phyloP scores from a whole-genome alignment of 2,888 invertebrate species.

The Stenolophus ochropezus region DNA sequence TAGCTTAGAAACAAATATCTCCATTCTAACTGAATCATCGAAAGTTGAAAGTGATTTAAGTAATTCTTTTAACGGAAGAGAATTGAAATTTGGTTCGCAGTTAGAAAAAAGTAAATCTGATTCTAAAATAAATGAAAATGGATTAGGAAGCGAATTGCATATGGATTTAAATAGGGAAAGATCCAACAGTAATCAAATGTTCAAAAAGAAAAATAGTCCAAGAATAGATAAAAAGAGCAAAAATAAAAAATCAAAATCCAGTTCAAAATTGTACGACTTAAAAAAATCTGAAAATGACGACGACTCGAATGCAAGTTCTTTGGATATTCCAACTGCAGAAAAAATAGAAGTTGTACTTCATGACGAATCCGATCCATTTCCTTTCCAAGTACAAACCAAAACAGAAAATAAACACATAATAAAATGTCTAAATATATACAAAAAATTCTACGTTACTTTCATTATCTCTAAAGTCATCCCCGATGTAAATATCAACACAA shows the following conservation, averaged over 20 bases:
- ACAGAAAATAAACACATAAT: conserved; percentile 71
- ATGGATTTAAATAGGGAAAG: conserved; percentile 69
- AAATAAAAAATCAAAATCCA: conserved; percentile 78
- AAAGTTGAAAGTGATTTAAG: conserved; percentile 51
- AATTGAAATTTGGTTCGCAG: conserved; percentile 69
- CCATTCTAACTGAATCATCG: conserved; percentile 8
- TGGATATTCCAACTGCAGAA: conserved; percentile 33
- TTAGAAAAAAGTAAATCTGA: conserved; percentile 82
- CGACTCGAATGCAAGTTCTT: conserved; percentile 53
- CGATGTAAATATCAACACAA: conserved; percentile 71
- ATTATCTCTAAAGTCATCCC: conserved; percentile 73
- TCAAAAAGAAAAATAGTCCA: conserved; percentile 71
- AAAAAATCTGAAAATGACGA: conserved; percentile 72
- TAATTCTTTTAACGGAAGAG: conserved; percentile 60
- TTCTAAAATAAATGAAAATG: conserved; percentile 77
- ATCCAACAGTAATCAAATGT: conserved; percentile 73
- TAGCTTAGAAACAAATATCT: conserved; percentile 46
- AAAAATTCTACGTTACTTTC: conserved; percentile 70
- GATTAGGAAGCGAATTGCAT: conserved; percentile 71
- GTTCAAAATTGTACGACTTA: conserved; percentile 75
- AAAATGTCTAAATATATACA: conserved; percentile 70
- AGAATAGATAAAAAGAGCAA: conserved; percentile 76
- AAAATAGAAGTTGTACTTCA: conserved; percentile 33
- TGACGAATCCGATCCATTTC: conserved; percentile 49
- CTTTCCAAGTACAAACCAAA: conserved; percentile 64